Base-by-base conservation (phyloP, 23 tunicate genomes). In the Botrylloides violaceus region DNA sequence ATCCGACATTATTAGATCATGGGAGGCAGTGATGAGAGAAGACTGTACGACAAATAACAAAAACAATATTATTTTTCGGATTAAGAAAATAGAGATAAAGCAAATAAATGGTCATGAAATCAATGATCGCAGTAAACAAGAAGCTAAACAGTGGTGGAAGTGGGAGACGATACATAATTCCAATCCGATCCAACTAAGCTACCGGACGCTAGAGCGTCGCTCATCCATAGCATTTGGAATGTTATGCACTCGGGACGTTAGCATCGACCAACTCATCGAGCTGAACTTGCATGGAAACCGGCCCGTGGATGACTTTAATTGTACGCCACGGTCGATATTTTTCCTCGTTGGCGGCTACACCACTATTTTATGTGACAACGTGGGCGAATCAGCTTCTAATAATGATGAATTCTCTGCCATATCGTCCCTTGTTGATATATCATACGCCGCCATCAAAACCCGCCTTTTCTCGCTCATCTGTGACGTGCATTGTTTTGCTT, bases 311-410 rank as follows among this genome's bases (percentile, higher is more conserved):
- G n/a, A n/a, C n/a, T n/a, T n/a, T n/a, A n/a, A n/a, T n/a, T n/a
- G n/a, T n/a, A n/a, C 53, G 12, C 12, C 53, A 15, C 53, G 9
- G 53, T 15, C 12, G 53, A 43, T 7, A 43, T 43, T 43, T 43
- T 7, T 43, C 53, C 53, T 15, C 53, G 15, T 15, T 7, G 9
- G 15, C 15, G 12, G 53, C 53, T 43, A 63, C 70, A 63, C 70
- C 3, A 63, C 70, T 19, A 63, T 63, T 31, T 63, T 63, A 34
- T 63, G 70, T 34, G 70, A 63, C 29, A 63, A 63, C 7, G 70
- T 63, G 7, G 74, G 58, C 36, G 56, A 37, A 56, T 43, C 58
- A 24, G 26, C 58, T 1, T 21, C 29, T 22, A 68, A 43, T 23
- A 43, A 43, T 5, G 70, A 64, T 32, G 37, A 29, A 5, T 23